Conservation (phyloP, 2,797 vertebrate species). For the Neomorphus geoffroyi region DNA sequence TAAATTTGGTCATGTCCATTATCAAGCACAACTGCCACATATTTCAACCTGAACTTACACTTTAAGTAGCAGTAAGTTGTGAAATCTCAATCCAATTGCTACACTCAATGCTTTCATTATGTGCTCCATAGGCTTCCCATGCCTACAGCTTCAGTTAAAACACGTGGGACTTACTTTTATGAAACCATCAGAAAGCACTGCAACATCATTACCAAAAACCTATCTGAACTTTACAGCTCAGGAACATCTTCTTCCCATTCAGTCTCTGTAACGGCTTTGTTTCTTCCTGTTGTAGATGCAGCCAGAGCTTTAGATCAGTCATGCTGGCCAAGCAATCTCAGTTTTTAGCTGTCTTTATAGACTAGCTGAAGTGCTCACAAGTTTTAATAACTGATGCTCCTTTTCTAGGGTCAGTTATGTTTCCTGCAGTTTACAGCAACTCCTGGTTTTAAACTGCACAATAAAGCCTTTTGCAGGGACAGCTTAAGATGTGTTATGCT, state of each 20-base stretch:
- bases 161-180: neutral
- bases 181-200: neutral
- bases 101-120: neutral
- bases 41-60: rapidly evolving
- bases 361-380: neutral
- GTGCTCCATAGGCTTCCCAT: neutral
- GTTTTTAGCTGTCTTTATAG: neutral
- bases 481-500: neutral
- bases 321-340: neutral
- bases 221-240: neutral
- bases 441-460: neutral
- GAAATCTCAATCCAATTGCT: neutral
- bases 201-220: neutral
- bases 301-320: neutral
- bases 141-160: neutral
- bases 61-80: neutral
- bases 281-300: neutral
- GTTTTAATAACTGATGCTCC: neutral
- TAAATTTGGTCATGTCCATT: neutral
- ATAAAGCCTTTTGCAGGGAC: neutral
- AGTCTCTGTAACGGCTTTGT: neutral
- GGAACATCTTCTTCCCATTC: neutral
- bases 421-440: neutral
- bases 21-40: neutral
- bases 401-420: neutral